Evolutionary conservation across 1,140 invertebrate species (phyloP), one percentile per base, ranked within the genome.

Genomic region (Platorchestia sp.): DNA sequence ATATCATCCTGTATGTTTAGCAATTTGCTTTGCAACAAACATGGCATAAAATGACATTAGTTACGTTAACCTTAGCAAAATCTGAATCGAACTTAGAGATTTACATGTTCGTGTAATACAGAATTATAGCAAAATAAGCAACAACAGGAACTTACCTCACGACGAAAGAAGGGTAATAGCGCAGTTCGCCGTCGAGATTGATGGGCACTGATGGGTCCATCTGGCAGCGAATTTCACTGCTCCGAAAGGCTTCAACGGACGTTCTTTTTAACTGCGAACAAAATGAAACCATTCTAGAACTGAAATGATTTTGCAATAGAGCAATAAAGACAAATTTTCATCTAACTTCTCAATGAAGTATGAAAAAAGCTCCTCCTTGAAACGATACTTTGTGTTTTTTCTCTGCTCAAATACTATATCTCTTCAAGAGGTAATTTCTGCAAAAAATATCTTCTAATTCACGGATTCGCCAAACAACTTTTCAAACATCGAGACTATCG

Each of bases 191-290:
- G 95, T 90, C 53, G 51, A 93, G 5, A 51, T 44, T 86, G 47
- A n/a, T 41, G 36, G 43, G 95, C 7, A 89, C 59, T 27, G 93
- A 95, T 36, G 43, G 51, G 89, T 95, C 90, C 95, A 93, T 93
- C 91, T 95, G 86, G 93, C 47, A 95, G 53, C 95, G 91, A 45
- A 75, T 95, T 95, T 95, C 95, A 95, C 89, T 95, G 86, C 75
- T 89, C 75, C 95, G 7, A 43, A 51, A 87, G 7, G 42, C 45
- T 75, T 87, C 86, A 43, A 42, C 36, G 14, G 27, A 44, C 22
- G 22, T 93, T 40, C 45, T 44, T 36, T 40, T 45, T 47, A 93
- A 40, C 91, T 93, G 91, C 41, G 47, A 45, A 47, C 45, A 47
- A 45, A 22, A 93, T 27, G 27, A 75, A 3, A n/a, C n/a, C 3